Percentiles rank a stretch among this genome's conserved stretches.
Conservation (phyloP, 2,797 vertebrate species). For the Carcharodon carcharias region DNA sequence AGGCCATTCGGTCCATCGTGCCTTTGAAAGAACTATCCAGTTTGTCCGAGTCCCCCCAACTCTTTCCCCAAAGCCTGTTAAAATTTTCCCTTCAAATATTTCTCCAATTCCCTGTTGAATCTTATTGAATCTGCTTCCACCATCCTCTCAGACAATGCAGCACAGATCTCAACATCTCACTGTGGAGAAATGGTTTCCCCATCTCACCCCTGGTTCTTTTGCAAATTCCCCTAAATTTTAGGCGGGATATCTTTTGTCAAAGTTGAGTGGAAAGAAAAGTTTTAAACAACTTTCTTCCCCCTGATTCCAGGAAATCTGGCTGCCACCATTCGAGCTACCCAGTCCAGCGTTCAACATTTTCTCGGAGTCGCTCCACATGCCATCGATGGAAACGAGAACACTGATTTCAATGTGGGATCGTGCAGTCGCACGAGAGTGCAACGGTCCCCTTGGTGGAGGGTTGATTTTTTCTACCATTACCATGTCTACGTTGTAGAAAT, state of each 20-base stretch:
- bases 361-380: not conserved
- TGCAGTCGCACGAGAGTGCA: not conserved
- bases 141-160: not conserved
- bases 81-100: not conserved
- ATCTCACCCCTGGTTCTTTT: too few relatives aligned
- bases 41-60: not conserved
- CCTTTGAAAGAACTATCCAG: not conserved
- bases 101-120: not conserved
- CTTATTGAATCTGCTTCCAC: not conserved
- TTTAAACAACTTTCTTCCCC: not conserved
- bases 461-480: not conserved
- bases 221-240: not conserved
- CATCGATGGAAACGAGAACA: not conserved
- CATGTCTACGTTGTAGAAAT: not conserved
- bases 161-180: too few relatives aligned
- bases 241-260: not conserved
- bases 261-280: not conserved
- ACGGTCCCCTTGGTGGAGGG: not conserved
- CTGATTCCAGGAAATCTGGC: not conserved
- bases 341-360: not conserved
- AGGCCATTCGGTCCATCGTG: too few relatives aligned
- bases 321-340: not conserved
- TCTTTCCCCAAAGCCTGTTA: too few relatives aligned
- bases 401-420: not conserved
- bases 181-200: too few relatives aligned